Evolutionary conservation across 2,888 invertebrate genomes (phyloP).

Genomic region (Epiperipatus broadwayi): DNA sequence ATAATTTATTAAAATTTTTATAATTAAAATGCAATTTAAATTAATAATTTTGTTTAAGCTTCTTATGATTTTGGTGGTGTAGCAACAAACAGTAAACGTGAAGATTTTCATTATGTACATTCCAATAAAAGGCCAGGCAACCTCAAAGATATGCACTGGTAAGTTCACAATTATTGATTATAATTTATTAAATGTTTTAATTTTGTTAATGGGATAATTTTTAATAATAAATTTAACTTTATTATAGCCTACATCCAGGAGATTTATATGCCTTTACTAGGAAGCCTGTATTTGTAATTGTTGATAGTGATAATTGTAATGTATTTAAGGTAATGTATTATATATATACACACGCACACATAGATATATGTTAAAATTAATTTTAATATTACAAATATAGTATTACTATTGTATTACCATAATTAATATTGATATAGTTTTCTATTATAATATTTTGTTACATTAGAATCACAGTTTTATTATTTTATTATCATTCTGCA

Average conservation of each 20-base stretch:
- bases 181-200: constrained; percentile 13
- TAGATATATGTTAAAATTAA: neutral
- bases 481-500: too few species aligned
- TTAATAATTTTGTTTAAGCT: constrained; percentile 23
- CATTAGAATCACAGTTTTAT: too few species aligned
- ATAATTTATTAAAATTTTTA: too few species aligned
- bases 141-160: constrained; percentile 38
- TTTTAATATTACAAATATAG: constrained; percentile 9
- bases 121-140: constrained; percentile 24
- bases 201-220: too few species aligned
- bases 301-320: constrained; percentile 86
- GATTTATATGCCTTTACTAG: constrained; percentile 81
- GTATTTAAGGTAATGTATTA: constrained; percentile 40
- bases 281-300: constrained; percentile 73
- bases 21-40: too few species aligned
- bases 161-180: constrained; percentile 17
- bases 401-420: too few species aligned
- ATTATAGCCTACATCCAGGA: constrained; percentile 54
- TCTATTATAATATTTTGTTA: too few species aligned
- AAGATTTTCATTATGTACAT: constrained; percentile 44
- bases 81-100: constrained; percentile 64
- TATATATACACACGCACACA: neutral
- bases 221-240: constrained; percentile 13
- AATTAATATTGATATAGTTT: too few species aligned
- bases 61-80: constrained; percentile 82